A percentile compares a stretch with the other conserved stretches of the same genome.
These are phyloP conservation scores for Halcyon senegalensis DNA, from an alignment of 2,113 vertebrate species.

Conservation along the genomic window DNA sequence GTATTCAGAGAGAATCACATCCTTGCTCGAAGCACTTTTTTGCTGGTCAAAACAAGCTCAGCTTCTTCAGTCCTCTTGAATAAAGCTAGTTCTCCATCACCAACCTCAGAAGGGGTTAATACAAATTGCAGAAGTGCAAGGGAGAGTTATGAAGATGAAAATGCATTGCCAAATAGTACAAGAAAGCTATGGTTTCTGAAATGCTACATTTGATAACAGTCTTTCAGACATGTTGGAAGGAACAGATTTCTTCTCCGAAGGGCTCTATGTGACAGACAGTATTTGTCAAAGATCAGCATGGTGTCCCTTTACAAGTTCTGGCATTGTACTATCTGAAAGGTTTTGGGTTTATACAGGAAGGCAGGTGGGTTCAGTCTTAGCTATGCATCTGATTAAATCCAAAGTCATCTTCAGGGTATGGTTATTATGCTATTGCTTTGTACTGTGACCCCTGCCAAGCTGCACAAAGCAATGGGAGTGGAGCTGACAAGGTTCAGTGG, in stretches of 20 bases:
- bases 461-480: not conserved
- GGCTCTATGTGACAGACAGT: not conserved
- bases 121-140: not conserved
- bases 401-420: not conserved
- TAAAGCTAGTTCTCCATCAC: not conserved
- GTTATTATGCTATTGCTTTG: not conserved
- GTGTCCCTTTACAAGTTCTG: not conserved
- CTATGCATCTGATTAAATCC: not conserved
- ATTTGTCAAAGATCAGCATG: not conserved
- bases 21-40: not conserved
- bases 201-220: not conserved
- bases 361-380: not conserved
- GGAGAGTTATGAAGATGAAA: not conserved
- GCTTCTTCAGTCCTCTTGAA: not conserved
- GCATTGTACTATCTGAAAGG: not conserved
- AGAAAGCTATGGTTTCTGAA: not conserved
- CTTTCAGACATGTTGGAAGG: not conserved
- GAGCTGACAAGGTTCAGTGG: not conserved
- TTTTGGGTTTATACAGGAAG: not conserved
- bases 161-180: not conserved
- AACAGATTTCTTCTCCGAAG: not conserved
- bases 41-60: not conserved
- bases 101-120: not conserved
- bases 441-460: not conserved
- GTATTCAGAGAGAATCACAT: not conserved